Evolutionary conservation across 1,140 invertebrate genomes (phyloP), one percentile per base, ranked within the genome.

Genomic region (Drosophila tropicalis): DNA sequence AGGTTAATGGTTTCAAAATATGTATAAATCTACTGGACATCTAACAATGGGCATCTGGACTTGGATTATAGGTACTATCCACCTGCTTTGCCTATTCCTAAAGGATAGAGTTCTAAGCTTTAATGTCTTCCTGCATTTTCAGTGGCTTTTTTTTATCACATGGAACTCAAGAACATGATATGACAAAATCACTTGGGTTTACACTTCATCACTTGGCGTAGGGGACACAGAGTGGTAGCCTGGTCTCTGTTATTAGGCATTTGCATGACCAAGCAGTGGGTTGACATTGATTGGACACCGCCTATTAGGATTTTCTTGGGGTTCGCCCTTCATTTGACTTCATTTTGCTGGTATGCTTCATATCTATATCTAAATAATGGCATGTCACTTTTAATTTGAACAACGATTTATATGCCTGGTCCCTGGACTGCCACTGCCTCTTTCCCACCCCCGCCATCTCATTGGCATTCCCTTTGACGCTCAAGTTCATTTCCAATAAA

Each of bases 301-400:
- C 13, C 70, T 61, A 56, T 62, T 51, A 47, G 40, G 15, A 55
- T 29, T 74, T 65, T n/a, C 13, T 69, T 40, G 32, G 47, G 64
- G 12, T 36, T 25, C 79, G 81, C 47, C 71, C 72, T 65, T 76
- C 62, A 70, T 69, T 85, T 81, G 72, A 77, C 72, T 76, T 65
- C 58, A 67, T 56, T 54, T 56, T 41, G n/a, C 22, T 39, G 67
- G 55, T 47, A 36, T 32, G 34, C 40, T 61, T 72, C 76, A 76
- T 82, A 87, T 86, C 79, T 80, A 73, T 77, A 76, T 70, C 76
- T 70, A 75, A 78, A 70, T 89, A 84, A 84, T 84, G 74, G 80
- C 77, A 89, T 84, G 84, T 90, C 84, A 90, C 77, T 79, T 89
- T 89, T 84, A 90, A 89, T 89, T 89, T 90, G 67, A 75, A 58